Evolutionary conservation across 1,140 invertebrate species (phyloP).

Genomic region (Cydia amplana): DNA sequence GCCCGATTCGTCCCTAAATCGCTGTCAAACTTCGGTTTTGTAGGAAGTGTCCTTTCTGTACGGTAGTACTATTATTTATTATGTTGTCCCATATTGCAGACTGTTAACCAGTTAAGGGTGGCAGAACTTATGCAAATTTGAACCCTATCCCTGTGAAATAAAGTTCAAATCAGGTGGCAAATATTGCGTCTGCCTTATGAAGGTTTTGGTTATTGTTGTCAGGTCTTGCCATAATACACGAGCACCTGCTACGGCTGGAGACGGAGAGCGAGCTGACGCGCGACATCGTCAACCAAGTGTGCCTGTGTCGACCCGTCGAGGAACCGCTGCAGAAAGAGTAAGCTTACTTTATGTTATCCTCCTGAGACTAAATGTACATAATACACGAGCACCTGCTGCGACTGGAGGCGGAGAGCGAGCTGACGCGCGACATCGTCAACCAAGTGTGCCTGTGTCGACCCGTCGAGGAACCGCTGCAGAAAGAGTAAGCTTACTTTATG

Average conservation of each 20-base stretch:
- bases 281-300: slow-evolving; percentile 58
- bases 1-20: too few species aligned
- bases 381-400: slow-evolving; percentile 49
- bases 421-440: slow-evolving; percentile 51
- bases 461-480: slow-evolving; percentile 54
- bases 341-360: too few species aligned
- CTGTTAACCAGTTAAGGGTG: too few species aligned
- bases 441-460: slow-evolving; percentile 60
- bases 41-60: too few species aligned
- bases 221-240: slow-evolving; percentile 30
- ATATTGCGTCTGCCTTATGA: too few species aligned
- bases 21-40: too few species aligned
- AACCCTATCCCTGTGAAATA: too few species aligned
- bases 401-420: slow-evolving; percentile 50
- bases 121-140: too few species aligned
- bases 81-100: too few species aligned
- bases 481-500: slow-evolving; percentile 34
- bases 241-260: slow-evolving; percentile 52
- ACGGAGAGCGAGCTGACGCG: slow-evolving; percentile 49
- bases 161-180: too few species aligned
- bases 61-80: too few species aligned
- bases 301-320: slow-evolving; percentile 56
- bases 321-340: slow-evolving; percentile 50
- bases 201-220: background rate
- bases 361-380: too few species aligned